Evolutionary conservation across 2,888 invertebrate species (phyloP), one percentile per base, ranked within the genome.

Genomic region (Abrostola tripartita): DNA sequence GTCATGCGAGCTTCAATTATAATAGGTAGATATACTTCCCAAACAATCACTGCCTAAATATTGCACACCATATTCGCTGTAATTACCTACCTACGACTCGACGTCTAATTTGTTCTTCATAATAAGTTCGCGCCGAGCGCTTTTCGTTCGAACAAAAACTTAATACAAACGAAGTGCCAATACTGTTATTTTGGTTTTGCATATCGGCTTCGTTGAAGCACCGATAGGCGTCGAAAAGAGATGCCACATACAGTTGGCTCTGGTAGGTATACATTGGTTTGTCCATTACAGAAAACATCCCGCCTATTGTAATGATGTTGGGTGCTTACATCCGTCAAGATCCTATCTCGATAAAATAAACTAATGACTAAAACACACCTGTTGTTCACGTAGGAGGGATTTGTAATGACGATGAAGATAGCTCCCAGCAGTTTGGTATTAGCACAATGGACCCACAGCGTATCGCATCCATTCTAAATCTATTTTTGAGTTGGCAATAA

Each of bases 111-210:
- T 90, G 88, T 87, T 86, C 76, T 81, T 79, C 73, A 79, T 92
- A 92, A 92, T 92, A 90, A 88, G 88, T 89, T 88, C 82, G 85
- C 85, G 85, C 81, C 84, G 78, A 76, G 73, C 73, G 78, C 81
- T 92, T 92, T 92, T 92, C 90, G 87, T 79, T 70, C 76, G 67
- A 55, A 70, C 79, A 88, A 90, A 92, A 92, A 90, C 89, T 86
- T 78, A 85, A 87, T 84, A 90, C 82, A 84, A 85, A 85, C 84
- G 85, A 85, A 79, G 89, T 88, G 90, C 89, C 86, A 90, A 92
- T 92, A 92, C 92, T 88, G 91, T 93, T 93, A 92, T 85, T 90
- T 87, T 90, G 87, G 87, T 92, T 92, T 90, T 90, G 88, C 85
- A 87, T 92, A 92, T 92, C 90, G 85, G 86, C 90, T 89, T 90